These are phyloP conservation scores for Stictonetta naevosa DNA, from an alignment of 2,113 vertebrate genomes.

Conservation along the genomic window DNA sequence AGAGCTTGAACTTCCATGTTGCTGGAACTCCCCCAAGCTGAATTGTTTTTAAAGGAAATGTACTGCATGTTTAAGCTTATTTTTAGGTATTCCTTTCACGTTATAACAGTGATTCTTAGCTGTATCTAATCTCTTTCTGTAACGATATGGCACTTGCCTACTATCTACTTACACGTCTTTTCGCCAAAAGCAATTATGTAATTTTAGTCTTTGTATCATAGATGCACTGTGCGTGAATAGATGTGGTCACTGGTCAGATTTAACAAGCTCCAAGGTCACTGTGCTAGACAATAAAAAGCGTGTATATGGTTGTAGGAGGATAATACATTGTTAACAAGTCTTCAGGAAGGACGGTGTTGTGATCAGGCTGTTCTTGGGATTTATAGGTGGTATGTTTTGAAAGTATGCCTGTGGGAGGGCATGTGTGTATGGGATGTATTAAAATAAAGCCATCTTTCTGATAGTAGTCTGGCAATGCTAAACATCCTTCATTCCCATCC, in stretches of 20 bases:
- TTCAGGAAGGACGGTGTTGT: background rate
- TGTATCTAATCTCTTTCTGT: background rate
- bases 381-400: background rate
- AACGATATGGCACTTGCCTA: background rate
- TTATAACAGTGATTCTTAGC: background rate
- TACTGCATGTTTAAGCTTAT: background rate
- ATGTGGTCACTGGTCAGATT: background rate
- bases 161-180: background rate
- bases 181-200: background rate
- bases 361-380: background rate
- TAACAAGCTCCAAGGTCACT: background rate
- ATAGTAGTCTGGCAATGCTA: background rate
- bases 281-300: fast-evolving
- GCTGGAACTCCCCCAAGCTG: background rate
- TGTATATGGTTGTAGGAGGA: background rate
- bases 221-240: background rate
- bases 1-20: background rate
- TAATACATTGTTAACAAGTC: background rate
- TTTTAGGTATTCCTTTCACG: background rate
- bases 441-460: background rate
- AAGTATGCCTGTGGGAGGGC: fast-evolving
- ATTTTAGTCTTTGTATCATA: background rate
- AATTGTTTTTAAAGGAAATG: background rate
- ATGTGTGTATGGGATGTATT: fast-evolving
- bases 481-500: background rate